Evolutionary conservation across 2,797 vertebrate species (phyloP), one percentile per base, ranked within the genome.

Genomic region (Schizopygopsis pylzovi): DNA sequence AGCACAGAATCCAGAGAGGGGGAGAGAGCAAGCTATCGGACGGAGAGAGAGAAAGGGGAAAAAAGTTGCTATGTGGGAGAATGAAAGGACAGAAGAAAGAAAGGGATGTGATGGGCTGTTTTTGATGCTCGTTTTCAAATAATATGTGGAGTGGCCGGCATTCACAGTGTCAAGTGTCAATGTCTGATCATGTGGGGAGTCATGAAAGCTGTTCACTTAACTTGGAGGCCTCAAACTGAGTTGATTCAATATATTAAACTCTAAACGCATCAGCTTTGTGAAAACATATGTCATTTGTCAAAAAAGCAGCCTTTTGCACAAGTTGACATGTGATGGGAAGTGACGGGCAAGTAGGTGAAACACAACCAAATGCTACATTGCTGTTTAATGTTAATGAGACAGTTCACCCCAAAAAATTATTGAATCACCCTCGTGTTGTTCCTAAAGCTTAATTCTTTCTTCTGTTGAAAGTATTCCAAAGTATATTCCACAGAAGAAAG

Each of bases 1-100:
- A 91, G 94, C 93, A 93, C 94, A 95, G 96, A 96, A 15, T 52
- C 41, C 70, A 67, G 86, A 96, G 95, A 95, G 95, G 94, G 94
- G 93, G 87, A 92, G 88, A 90, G 86, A 82, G 15, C 56, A 79
- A 83, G 56, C 68, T 76, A 88, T 59, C 37, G 43, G 73, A 86
- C 41, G 71, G 90, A 59, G 78, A 79, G 88, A 52, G 37, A 68
- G 70, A 85, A 52, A 80, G 54, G 68, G 71, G 10, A 41, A 73
- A 52, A 89, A 77, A 87, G 77, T 87, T 90, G 87, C 89, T 49
- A 82, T 86, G 80, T 91, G 90, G 81, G 79, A 80, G 81, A 87
- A 89, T 89, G 86, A 91, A 89, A 88, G 79, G 85, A 16, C 28
- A 45, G 75, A 82, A 54, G 86, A 85, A 90, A 87, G 91, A 88